Base-by-base conservation (phyloP, 2,113 vertebrate species). In the Psophia crepitans region DNA sequence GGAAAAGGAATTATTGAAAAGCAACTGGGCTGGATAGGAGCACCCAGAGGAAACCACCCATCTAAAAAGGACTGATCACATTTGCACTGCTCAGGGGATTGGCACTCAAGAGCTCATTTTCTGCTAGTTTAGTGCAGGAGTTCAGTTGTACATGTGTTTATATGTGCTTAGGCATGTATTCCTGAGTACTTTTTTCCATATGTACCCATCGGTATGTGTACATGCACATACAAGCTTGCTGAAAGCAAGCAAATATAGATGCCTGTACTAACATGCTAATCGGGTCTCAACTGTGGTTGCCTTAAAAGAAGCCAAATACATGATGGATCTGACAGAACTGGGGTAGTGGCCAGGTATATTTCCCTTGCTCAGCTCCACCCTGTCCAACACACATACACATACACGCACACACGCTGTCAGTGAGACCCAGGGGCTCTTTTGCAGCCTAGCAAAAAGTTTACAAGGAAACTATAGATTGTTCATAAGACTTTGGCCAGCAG, bases 1-100 rank as follows among this genome's bases (percentile, higher is more conserved):
- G 94, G 73, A 84, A 96, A 92, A 60, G 46, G 84, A 87, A 74
- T 53, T 82, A 83, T 12, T 76, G 75, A 58, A 95, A 86, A 90
- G 66, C 18, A 94, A 51, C 71, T 35, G 57, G 53, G 33, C 79
- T 90, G 44, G 17, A 2, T 76, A 56, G 74, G 33, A 96, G 33
- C 43, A 1, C 69, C 84, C 51, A 58, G 21, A 89, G n/a, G 49
- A 90, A 94, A 81, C n/a, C 30, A 69, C 82, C 28, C 69, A 64
- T 32, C 68, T 84, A 48, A 74, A 57, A 76, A 88, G 26, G 44
- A 49, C 6, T 46, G 27, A 58, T 71, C 68, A 77, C 46, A 46
- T 71, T 85, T 84, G 39, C n/a, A 73, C 26, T 10, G 14, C 33
- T 93, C 41, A 46, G 57, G 57, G 71, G 66, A 43, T 2, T 21